These are phyloP conservation scores for Acrobasis repandana DNA, from an alignment of 2,888 invertebrate species.

Conservation along the genomic window DNA sequence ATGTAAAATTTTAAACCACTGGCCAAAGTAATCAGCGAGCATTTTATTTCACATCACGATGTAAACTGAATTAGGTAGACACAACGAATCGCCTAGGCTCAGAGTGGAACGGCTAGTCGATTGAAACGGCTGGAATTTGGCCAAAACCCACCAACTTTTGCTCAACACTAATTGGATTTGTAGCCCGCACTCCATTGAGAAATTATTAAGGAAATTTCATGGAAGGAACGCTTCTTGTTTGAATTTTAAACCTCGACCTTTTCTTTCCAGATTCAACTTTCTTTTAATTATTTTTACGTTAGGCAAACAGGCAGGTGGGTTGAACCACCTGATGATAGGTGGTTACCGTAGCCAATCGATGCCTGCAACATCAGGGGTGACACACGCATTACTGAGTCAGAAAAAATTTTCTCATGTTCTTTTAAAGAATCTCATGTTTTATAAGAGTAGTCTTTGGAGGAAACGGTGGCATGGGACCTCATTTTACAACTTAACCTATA, in stretches of 20 bases:
- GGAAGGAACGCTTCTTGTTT: constrained; percentile 15
- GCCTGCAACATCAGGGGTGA: too few species aligned
- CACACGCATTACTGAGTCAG: too few species aligned
- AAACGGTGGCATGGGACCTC: background rate
- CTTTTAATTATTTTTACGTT: too few species aligned
- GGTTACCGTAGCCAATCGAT: too few species aligned
- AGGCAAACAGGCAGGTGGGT: too few species aligned
- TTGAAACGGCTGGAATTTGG: constrained; percentile 66
- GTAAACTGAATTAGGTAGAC: constrained; percentile 59
- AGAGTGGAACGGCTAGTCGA: constrained; percentile 53
- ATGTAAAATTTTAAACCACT: background rate
- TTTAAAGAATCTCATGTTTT: constrained; percentile 1
- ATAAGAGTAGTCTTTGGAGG: too few species aligned
- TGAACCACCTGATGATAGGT: too few species aligned
- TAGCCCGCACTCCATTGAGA: constrained; percentile 45
- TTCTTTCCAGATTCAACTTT: too few species aligned
- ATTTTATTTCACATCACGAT: constrained; percentile 53
- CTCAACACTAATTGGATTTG: constrained; percentile 74
- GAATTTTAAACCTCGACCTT: background rate
- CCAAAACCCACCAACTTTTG: constrained; percentile 70
- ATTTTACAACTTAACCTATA: too few species aligned
- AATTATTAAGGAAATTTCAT: constrained; percentile 40
- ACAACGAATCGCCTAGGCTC: constrained; percentile 51
- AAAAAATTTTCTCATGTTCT: too few species aligned
- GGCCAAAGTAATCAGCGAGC: constrained; percentile 46